Conservation (phyloP, 2,888 invertebrate species). For the Acheta domesticus region DNA sequence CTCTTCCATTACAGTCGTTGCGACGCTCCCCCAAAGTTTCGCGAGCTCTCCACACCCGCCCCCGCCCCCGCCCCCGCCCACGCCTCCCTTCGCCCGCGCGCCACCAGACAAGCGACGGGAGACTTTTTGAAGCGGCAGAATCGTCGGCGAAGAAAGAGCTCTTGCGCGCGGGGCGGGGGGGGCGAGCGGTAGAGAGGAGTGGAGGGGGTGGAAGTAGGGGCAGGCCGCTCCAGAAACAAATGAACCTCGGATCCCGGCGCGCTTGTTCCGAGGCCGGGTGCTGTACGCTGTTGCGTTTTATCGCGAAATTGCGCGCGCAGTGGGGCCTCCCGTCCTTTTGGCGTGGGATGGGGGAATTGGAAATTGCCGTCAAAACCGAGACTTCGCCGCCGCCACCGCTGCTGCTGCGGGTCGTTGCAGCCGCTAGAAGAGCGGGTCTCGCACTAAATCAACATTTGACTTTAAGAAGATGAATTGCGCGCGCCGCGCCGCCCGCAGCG, state of each 20-base stretch:
- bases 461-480: too few species aligned
- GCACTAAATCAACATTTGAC: too few species aligned
- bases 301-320: slow-evolving; percentile 11
- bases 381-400: background rate
- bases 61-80: background rate
- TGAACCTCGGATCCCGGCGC: slow-evolving; percentile 1
- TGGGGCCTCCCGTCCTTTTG: background rate
- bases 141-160: background rate
- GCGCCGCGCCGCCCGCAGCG: too few species aligned
- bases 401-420: too few species aligned
- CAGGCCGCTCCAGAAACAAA: background rate
- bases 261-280: background rate
- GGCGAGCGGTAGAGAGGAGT: background rate
- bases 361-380: slow-evolving; percentile 18
- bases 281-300: slow-evolving; percentile 8
- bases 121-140: background rate
- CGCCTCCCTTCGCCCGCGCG: background rate
- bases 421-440: too few species aligned
- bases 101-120: background rate
- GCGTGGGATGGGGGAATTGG: background rate
- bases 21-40: background rate
- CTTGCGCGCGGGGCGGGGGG: background rate
- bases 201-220: too few species aligned
- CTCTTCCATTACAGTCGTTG: background rate
- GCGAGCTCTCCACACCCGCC: background rate